A percentile compares a stretch with the other conserved stretches of the same genome.
Conservation (phyloP, 92 coral and sea anemone species). For the Phenganax marumi region DNA sequence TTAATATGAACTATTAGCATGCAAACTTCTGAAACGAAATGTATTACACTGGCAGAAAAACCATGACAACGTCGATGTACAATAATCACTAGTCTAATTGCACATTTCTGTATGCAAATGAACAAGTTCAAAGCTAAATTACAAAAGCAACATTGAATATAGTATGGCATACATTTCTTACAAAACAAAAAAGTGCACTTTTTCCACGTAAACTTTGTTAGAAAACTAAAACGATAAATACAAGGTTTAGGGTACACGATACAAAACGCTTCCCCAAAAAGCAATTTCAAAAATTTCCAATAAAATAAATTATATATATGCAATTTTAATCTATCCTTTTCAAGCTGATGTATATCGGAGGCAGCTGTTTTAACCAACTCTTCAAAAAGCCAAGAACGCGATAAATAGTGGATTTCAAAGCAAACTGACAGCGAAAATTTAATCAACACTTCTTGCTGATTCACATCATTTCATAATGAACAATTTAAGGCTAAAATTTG, state of each 20-base stretch:
- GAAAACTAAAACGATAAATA: background rate
- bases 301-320: slow-evolving; percentile 7
- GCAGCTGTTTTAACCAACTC: slow-evolving; percentile 3
- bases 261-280: background rate
- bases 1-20: background rate
- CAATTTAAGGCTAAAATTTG: background rate
- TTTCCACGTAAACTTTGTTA: no score
- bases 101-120: background rate
- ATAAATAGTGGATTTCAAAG: background rate
- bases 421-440: background rate
- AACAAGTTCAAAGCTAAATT: no score
- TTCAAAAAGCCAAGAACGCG: background rate
- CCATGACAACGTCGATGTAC: slow-evolving; percentile 12
- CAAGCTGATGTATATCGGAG: background rate
- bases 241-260: background rate
- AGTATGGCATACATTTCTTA: no score
- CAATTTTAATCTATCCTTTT: slow-evolving; percentile 1
- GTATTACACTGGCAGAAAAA: background rate
- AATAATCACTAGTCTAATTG: background rate
- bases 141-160: no score
- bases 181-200: no score
- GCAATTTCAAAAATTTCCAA: background rate
- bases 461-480: no score
- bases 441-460: no score
- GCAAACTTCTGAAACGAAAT: background rate